Conservation (phyloP, 2,113 vertebrate species). For the Euleptes europaea region DNA sequence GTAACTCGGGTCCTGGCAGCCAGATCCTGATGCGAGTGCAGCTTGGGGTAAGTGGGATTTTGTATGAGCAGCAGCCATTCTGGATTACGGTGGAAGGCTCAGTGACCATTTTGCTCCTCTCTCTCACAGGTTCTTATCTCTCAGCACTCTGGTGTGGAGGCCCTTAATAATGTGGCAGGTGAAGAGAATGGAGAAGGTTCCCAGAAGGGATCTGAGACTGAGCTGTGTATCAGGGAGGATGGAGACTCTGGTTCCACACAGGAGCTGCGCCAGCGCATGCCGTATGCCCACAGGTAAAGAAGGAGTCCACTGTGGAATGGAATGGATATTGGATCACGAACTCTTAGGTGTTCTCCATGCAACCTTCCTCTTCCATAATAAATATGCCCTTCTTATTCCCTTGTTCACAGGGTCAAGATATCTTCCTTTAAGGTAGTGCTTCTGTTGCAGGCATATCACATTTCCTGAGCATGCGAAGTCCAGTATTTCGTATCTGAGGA, state of each 20-base stretch:
- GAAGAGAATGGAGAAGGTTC: slow-evolving; percentile 22
- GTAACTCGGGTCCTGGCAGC: slow-evolving; percentile 75
- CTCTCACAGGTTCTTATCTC: slow-evolving; percentile 66
- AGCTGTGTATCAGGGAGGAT: slow-evolving; percentile 17
- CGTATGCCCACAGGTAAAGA: slow-evolving; percentile 58
- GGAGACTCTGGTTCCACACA: neutral
- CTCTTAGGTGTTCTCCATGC: neutral
- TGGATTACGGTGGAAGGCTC: neutral
- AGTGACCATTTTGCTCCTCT: neutral
- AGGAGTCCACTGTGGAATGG: neutral
- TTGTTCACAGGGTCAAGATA: neutral
- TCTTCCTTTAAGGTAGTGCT: neutral
- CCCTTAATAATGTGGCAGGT: slow-evolving; percentile 9
- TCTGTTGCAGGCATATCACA: neutral
- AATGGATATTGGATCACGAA: neutral
- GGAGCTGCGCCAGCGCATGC: slow-evolving; percentile 69
- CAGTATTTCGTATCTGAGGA: neutral
- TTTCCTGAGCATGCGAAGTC: neutral
- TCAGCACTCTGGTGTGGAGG: slow-evolving; percentile 63
- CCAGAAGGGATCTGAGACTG: slow-evolving; percentile 37
- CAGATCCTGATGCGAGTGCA: slow-evolving; percentile 84
- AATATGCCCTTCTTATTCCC: neutral
- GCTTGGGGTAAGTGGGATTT: slow-evolving; percentile 78
- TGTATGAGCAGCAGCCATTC: neutral
- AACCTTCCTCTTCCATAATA: neutral